phyloP scores from a whole-genome alignment of 1,140 invertebrate species.

The Octopus bimaculoides region DNA sequence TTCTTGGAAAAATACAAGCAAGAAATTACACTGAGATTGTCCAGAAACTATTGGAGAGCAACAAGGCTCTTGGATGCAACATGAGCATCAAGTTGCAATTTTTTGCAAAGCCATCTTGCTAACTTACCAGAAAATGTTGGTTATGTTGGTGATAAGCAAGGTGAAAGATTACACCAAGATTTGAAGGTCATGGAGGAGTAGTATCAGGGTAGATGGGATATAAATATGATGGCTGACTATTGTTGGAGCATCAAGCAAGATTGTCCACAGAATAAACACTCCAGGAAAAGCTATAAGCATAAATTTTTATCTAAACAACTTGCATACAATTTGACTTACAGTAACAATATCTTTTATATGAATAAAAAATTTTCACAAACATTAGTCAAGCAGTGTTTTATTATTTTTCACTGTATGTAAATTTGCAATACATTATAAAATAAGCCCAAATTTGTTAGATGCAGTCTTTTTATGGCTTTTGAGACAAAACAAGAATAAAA shows the following conservation, averaged over 20 bases:
- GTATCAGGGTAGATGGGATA: neutral
- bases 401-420: too few species aligned
- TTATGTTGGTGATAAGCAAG: neutral
- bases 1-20: neutral
- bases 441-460: too few species aligned
- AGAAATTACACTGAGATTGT: neutral
- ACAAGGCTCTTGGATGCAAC: neutral
- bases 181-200: neutral
- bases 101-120: neutral
- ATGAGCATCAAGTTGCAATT: neutral
- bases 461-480: too few species aligned
- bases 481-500: too few species aligned
- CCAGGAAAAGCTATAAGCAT: neutral
- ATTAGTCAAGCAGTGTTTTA: too few species aligned
- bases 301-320: neutral
- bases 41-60: neutral
- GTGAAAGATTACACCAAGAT: neutral
- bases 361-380: too few species aligned
- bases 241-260: neutral
- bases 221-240: neutral
- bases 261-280: neutral
- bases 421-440: too few species aligned
- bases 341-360: too few species aligned
- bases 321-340: conserved; percentile 1
- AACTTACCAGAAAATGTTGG: neutral